Percentiles rank a stretch among this genome's conserved stretches.
These are phyloP conservation scores for Eretmocerus hayati DNA, from an alignment of 2,888 invertebrate genomes.

Conservation along the genomic window DNA sequence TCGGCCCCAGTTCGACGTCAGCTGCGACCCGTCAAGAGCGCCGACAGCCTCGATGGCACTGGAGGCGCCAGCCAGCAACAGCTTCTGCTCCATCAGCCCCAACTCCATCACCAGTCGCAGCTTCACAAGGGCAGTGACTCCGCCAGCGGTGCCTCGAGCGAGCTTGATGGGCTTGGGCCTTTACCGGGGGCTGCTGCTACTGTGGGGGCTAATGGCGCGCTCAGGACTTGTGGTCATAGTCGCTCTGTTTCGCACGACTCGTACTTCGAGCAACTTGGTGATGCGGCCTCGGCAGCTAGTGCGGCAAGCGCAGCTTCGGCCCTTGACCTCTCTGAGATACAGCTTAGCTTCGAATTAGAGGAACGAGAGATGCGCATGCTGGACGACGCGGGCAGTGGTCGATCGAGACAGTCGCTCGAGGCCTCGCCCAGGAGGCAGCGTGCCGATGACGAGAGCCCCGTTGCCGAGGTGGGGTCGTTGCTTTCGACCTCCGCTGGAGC, in stretches of 20 bases:
- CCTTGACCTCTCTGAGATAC: conserved; percentile 74
- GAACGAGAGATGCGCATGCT: conserved; percentile 82
- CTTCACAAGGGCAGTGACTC: conserved; percentile 62
- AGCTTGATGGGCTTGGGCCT: conserved; percentile 40
- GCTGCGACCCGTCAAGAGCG: conserved; percentile 64
- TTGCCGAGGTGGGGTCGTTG: neutral
- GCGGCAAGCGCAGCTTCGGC: conserved; percentile 47
- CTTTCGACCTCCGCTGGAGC: neutral
- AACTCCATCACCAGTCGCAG: too few species aligned
- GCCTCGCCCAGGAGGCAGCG: conserved; percentile 40
- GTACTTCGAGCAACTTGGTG: conserved; percentile 76
- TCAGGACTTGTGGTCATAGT: conserved; percentile 51
- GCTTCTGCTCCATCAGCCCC: too few species aligned
- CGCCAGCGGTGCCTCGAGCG: conserved; percentile 43
- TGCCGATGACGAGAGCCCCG: conserved; percentile 18
- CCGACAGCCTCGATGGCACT: conserved; percentile 55
- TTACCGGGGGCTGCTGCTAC: conserved; percentile 46
- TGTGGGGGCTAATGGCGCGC: conserved; percentile 25
- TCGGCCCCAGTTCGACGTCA: conserved; percentile 39
- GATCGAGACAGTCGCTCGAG: conserved; percentile 47
- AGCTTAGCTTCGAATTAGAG: conserved; percentile 75
- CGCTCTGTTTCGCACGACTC: conserved; percentile 86
- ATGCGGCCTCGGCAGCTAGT: conserved; percentile 47
- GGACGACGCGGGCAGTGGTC: conserved; percentile 70
- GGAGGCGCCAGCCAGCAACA: conserved; percentile 37